Conservation (phyloP, 2,888 invertebrate genomes). For the Phyllotreta cruciferae region DNA sequence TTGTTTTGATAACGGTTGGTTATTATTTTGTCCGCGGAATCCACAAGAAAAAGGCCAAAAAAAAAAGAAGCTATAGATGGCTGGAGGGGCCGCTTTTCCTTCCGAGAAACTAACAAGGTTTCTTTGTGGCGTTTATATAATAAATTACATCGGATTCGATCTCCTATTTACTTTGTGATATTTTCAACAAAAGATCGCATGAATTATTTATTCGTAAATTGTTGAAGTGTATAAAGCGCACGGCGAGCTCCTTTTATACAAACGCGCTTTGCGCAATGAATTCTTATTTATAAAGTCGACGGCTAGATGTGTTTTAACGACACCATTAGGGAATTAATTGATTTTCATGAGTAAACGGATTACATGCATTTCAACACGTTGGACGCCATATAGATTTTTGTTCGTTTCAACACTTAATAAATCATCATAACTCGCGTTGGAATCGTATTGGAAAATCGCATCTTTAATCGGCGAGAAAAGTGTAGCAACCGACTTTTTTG, state of each 20-base stretch:
- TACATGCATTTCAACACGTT: too few species aligned
- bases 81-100: slow-evolving; percentile 51
- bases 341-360: too few species aligned
- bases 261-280: slow-evolving; percentile 7
- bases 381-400: too few species aligned
- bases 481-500: slow-evolving; percentile 20
- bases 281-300: slow-evolving; percentile 18
- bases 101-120: slow-evolving; percentile 55
- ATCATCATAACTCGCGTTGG: slow-evolving; percentile 16
- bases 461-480: neutral
- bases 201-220: slow-evolving; percentile 30
- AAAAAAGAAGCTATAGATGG: slow-evolving; percentile 36
- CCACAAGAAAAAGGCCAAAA: slow-evolving; percentile 5
- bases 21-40: neutral
- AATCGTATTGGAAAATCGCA: neutral
- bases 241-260: slow-evolving; percentile 3
- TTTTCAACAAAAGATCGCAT: slow-evolving; percentile 29
- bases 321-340: too few species aligned
- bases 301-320: too few species aligned
- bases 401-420: slow-evolving; percentile 15
- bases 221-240: slow-evolving; percentile 3
- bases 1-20: too few species aligned
- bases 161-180: slow-evolving; percentile 34
- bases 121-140: slow-evolving; percentile 56
- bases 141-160: slow-evolving; percentile 43